phyloP scores from a whole-genome alignment of 2,113 vertebrate genomes.

The Aythya baeri region DNA sequence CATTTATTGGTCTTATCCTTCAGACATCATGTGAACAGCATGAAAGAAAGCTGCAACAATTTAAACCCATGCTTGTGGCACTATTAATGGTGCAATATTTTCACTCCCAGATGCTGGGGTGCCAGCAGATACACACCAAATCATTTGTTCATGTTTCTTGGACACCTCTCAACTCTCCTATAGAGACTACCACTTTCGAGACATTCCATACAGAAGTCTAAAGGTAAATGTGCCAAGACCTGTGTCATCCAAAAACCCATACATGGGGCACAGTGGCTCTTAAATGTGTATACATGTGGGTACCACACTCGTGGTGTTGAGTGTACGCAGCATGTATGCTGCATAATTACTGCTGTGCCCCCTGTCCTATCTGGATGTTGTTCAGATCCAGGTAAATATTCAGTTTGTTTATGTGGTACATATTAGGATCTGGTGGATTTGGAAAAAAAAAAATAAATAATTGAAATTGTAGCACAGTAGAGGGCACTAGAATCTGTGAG shows the following conservation, averaged over 20 bases:
- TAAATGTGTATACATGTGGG: neutral
- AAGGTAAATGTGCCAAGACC: neutral
- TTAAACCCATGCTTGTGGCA: neutral
- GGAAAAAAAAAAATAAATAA: neutral
- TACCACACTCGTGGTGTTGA: neutral
- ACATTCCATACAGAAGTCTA: neutral
- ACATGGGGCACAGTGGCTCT: neutral
- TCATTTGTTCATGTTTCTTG: neutral
- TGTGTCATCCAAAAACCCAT: neutral
- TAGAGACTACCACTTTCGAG: neutral
- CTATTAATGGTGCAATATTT: neutral
- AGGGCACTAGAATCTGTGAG: slow-evolving; percentile 64
- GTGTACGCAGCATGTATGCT: neutral
- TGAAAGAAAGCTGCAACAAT: neutral
- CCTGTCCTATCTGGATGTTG: neutral
- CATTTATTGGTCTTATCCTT: neutral
- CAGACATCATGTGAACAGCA: slow-evolving; percentile 13
- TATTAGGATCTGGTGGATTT: neutral
- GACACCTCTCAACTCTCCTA: neutral
- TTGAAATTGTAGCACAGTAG: slow-evolving; percentile 57
- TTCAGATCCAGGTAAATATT: neutral
- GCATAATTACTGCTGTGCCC: neutral
- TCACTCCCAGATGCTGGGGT: neutral
- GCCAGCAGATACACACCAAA: neutral
- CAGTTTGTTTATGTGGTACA: neutral